Evolutionary conservation across 1,140 invertebrate genomes (phyloP).

Genomic region (Cotesia typhae): DNA sequence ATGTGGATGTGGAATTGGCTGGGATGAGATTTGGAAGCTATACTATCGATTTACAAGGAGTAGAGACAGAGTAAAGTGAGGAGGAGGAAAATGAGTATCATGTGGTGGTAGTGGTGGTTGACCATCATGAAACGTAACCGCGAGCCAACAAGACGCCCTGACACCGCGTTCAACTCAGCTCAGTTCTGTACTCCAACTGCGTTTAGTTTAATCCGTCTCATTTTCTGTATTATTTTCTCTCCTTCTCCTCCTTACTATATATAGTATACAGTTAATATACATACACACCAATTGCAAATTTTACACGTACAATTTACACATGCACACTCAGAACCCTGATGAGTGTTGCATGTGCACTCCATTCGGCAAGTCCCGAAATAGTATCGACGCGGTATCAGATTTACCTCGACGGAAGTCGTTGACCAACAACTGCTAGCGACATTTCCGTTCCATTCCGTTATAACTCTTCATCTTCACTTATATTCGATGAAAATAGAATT

Average conservation of each 20-base stretch:
- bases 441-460: slow-evolving; percentile 22
- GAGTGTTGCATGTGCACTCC: not conserved
- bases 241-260: not conserved
- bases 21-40: slow-evolving; percentile 22
- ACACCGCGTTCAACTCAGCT: not conserved
- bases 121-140: slow-evolving; percentile 4
- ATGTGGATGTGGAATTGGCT: slow-evolving; percentile 3
- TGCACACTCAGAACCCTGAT: not conserved
- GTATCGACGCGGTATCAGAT: slow-evolving; percentile 27
- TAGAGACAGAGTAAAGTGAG: not conserved
- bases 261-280: not conserved
- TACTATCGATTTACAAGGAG: slow-evolving; percentile 11
- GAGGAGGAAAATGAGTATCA: not conserved
- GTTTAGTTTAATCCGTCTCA: too few species aligned
- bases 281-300: not conserved
- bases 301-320: not conserved
- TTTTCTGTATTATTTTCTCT: too few species aligned
- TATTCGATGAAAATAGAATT: slow-evolving; percentile 24
- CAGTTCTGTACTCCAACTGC: too few species aligned
- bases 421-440: slow-evolving; percentile 15
- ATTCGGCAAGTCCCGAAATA: slow-evolving; percentile 23
- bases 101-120: slow-evolving; percentile 12
- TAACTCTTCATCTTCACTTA: slow-evolving; percentile 1
- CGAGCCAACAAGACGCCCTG: not conserved
- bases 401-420: slow-evolving; percentile 24